Conservation (phyloP, 2,797 vertebrate species). For the Platalea minor region DNA sequence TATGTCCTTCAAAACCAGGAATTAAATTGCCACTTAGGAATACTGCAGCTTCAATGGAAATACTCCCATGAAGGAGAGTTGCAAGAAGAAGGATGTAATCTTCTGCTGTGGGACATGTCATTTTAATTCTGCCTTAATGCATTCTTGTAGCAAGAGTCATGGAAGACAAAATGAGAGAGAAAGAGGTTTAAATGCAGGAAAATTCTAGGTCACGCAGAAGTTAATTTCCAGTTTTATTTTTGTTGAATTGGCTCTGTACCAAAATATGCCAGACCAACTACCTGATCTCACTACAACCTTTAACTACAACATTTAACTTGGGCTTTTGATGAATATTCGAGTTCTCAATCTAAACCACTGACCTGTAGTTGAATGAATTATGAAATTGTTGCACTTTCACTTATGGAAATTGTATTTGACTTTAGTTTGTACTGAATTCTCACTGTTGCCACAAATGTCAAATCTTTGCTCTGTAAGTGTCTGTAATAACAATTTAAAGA, state of each 20-base stretch:
- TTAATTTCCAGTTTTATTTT: not conserved
- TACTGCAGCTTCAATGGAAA: not conserved
- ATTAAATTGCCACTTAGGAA: not conserved
- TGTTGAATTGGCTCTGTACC: not conserved
- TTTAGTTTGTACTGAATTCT: not conserved
- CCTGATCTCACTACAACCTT: not conserved
- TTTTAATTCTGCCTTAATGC: not conserved
- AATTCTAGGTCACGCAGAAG: not conserved
- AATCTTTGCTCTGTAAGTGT: not conserved
- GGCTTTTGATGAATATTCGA: not conserved
- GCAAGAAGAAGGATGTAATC: not conserved
- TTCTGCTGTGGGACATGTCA: not conserved
- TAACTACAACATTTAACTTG: not conserved
- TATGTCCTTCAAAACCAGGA: not conserved
- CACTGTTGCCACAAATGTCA: not conserved
- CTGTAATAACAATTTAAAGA: not conserved
- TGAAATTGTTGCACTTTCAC: not conserved
- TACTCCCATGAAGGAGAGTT: not conserved
- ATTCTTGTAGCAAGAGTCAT: not conserved
- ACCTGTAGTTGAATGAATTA: not conserved
- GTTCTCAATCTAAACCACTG: not conserved
- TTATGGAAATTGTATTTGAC: not conserved
- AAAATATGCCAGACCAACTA: accelerated
- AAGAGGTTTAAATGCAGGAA: not conserved
- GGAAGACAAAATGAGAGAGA: not conserved